Evolutionary conservation across 2,888 invertebrate species (phyloP), one percentile per base, ranked within the genome.

Genomic region (Hemithea aestivaria): DNA sequence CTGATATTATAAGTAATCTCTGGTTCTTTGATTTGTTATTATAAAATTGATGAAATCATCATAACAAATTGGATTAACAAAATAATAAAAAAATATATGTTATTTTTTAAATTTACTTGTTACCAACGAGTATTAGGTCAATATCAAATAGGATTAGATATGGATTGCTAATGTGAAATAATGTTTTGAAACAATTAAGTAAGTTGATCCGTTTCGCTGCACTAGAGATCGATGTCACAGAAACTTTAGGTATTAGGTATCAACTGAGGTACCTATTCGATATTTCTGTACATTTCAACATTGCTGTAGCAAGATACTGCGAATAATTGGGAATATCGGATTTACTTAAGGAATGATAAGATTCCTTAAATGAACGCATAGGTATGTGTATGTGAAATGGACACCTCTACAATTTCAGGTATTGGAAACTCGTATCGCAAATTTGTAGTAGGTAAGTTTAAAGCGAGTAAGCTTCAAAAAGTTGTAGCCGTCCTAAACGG

Each of bases 151-250:
- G n/a, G n/a, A n/a, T n/a, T n/a, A 16, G 16, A 16, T 16, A 16
- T 5, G 3, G 2, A 16, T 16, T 16, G 16, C 16, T 16, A 16
- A 2, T 16, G 5, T 16, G 16, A 16, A 16, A 16, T 16, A 16
- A 16, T 16, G 25, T 7, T 22, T 21, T 26, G 25, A 36, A 29
- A 27, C 27, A 20, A 24, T 40, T 7, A 27, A 9, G 36, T 50
- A 51, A 56, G 27, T 20, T 12, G 37, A 48, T 29, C 37, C 33
- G 55, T 53, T 41, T 40, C 56, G 62, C 50, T 62, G 57, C 48
- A 55, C 40, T 61, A 53, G 49, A 53, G 48, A 63, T 65, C 56
- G 56, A 47, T 63, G 56, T 54, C 62, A 57, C 6, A 30, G 28
- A 16, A 16, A 16, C 16, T n/a, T n/a, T 23, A 11, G 10, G 11